phyloP scores from a whole-genome alignment of 1,140 invertebrate species.

The Bombus polaris region DNA sequence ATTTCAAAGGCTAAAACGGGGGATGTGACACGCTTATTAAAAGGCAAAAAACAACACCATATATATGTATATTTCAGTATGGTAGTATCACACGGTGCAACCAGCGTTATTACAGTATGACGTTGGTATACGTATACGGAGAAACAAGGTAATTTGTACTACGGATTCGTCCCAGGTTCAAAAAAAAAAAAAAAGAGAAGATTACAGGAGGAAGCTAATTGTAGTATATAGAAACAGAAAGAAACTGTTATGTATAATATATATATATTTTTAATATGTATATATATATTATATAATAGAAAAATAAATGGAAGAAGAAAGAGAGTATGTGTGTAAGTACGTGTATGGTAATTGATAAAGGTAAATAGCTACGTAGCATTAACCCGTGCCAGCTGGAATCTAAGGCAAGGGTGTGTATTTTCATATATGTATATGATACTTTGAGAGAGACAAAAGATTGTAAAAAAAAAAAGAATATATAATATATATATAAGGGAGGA shows the following conservation, averaged over 20 bases:
- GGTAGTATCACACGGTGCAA: conserved; percentile 69
- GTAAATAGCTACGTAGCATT: conserved; percentile 68
- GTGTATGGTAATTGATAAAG: conserved; percentile 57
- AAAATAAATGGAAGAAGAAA: not conserved
- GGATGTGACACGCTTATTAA: conserved; percentile 52
- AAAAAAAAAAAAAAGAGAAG: not conserved
- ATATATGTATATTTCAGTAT: conserved; percentile 46
- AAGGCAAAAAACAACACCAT: conserved; percentile 55
- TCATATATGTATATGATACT: conserved; percentile 1
- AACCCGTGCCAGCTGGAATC: conserved; percentile 71
- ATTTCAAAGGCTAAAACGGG: not conserved
- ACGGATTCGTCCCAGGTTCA: conserved; percentile 51
- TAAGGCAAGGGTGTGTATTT: conserved; percentile 62
- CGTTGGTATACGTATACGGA: conserved; percentile 49
- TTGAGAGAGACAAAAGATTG: not conserved
- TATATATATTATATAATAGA: conserved; percentile 17
- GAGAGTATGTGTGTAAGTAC: conserved; percentile 12
- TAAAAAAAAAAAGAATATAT: not conserved
- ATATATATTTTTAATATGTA: not conserved
- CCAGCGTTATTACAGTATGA: conserved; percentile 63
- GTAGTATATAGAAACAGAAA: conserved; percentile 18
- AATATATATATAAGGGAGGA: not conserved
- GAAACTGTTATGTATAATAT: not conserved
- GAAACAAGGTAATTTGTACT: conserved; percentile 40
- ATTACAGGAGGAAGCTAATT: conserved; percentile 49